A percentile compares a stretch with the other conserved stretches of the same genome.
These are phyloP conservation scores for Chionoecetes opilio DNA, from an alignment of 1,140 invertebrate species.

Conservation along the genomic window DNA sequence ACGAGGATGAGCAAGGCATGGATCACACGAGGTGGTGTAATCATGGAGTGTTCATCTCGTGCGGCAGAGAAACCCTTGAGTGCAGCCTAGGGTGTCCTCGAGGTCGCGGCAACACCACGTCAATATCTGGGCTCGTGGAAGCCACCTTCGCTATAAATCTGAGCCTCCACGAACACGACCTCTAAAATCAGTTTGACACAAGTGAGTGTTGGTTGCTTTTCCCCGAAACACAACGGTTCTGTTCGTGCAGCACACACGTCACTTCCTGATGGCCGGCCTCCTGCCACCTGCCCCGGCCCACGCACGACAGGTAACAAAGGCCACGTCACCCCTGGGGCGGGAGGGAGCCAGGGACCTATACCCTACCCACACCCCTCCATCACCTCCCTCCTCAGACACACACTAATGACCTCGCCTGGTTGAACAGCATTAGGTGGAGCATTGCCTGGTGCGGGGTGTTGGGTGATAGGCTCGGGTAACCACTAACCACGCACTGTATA, in stretches of 20 bases:
- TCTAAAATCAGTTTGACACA: too few species aligned
- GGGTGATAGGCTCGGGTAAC: neutral
- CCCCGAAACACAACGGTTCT: constrained; percentile 14
- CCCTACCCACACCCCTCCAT: neutral
- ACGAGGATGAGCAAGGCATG: too few species aligned
- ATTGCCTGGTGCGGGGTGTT: neutral
- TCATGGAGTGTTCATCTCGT: too few species aligned
- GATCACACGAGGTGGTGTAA: too few species aligned
- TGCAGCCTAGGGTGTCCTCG: too few species aligned
- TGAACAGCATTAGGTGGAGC: neutral
- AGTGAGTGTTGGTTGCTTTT: neutral
- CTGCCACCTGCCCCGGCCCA: neutral
- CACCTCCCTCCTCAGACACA: neutral
- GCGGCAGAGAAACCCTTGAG: too few species aligned
- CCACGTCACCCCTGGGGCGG: neutral
- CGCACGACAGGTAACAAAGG: constrained; percentile 4
- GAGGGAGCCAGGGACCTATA: neutral
- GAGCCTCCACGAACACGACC: too few species aligned
- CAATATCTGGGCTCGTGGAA: too few species aligned
- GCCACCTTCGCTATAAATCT: too few species aligned
- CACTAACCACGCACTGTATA: neutral
- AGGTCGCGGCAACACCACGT: too few species aligned
- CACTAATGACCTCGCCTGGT: neutral
- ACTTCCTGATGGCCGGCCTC: neutral
- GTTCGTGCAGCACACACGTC: neutral